Base-by-base conservation (phyloP, 2,888 invertebrate genomes). In the Seira musarum region DNA sequence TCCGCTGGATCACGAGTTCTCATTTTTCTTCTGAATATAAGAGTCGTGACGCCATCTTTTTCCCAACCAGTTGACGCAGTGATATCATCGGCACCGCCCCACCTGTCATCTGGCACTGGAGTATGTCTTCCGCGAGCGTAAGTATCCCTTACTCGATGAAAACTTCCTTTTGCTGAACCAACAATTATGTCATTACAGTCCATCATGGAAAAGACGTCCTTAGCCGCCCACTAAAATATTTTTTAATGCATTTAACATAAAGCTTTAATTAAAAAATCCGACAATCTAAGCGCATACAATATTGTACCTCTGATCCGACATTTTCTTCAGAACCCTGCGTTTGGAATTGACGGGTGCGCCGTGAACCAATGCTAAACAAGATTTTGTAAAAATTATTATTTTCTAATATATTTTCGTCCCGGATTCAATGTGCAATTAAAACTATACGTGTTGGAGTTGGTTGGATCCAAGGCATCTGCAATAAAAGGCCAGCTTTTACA, bases 41-140 rank as follows among this genome's bases (percentile, higher is more conserved):
- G 94, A 0, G 95, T 96, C 0, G 98, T 98, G 22, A 94, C 92
- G 0, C 97, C 97, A 87, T 96, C 93, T 84, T 93, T 93, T 88
- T 98, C 97, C 88, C 92, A 96, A 0, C 96, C 96, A 82, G 95
- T 92, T 0, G 96, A 96, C 0, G 96, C 94, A 0, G 96, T 95
- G 80, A 99, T 89, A 88, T 96, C 96, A 74, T 95, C 94, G 85
- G 92, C 93, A 0, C 98, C 98, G 0, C 97, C 97, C 93, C 95
- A 98, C 49, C 24, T 60, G 19, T n/a, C 57, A 64, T 80, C 82
- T 30, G 80, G 80, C 57, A 74, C 74, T 19, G 82, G 82, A 13
- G 82, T 82, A 60, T 82, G 82, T 40, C 82, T 57, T 66, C 82
- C 82, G 83, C 97, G 91, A 0, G 96, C 95, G 88, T 97, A 98